Evolutionary conservation across 2,888 invertebrate species (phyloP).

Genomic region (Morpho helenor): DNA sequence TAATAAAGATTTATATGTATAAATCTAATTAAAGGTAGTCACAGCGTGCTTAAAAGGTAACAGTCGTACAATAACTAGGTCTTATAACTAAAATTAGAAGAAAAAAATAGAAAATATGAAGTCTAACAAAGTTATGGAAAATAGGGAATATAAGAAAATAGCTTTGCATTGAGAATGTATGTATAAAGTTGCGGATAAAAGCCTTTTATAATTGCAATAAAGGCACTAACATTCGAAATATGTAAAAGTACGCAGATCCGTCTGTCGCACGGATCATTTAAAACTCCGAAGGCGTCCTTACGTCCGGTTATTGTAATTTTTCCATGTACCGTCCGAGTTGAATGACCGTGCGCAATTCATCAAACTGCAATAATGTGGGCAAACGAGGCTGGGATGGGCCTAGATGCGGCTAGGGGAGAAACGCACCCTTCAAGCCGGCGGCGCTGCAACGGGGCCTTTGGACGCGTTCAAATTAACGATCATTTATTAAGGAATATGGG

Average conservation of each 20-base stretch:
- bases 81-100: too few species aligned
- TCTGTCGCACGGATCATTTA: conserved; percentile 20
- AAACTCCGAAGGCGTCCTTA: conserved; percentile 22
- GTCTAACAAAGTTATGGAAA: too few species aligned
- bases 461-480: neutral
- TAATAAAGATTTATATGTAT: too few species aligned
- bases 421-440: conserved; percentile 36
- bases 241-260: conserved; percentile 8
- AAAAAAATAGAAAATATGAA: too few species aligned
- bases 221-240: neutral
- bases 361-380: conserved; percentile 68
- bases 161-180: too few species aligned
- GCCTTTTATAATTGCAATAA: too few species aligned
- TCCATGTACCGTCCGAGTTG: conserved; percentile 44
- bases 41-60: too few species aligned
- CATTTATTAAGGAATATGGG: too few species aligned
- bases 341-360: conserved; percentile 66
- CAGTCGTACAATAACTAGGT: too few species aligned
- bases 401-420: conserved; percentile 51
- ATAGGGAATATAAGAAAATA: too few species aligned
- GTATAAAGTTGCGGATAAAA: too few species aligned
- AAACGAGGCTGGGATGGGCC: conserved; percentile 41
- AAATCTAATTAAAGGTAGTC: too few species aligned
- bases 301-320: conserved; percentile 32
- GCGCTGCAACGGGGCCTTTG: conserved; percentile 37